Conservation (phyloP, 2,113 vertebrate genomes). For the Varanus salvator region DNA sequence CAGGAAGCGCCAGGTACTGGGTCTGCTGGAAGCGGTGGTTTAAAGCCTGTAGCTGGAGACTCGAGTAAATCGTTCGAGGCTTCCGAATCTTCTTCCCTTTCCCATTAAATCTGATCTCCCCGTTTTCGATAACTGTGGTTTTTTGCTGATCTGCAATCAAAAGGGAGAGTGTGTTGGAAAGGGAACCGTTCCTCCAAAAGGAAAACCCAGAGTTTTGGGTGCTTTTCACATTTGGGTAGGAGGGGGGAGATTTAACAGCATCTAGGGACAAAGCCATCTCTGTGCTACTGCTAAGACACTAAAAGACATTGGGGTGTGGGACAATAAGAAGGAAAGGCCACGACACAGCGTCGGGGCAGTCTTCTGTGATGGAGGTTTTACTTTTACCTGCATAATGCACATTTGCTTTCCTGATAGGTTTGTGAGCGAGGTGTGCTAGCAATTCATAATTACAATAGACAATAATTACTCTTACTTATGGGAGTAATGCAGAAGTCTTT, state of each 20-base stretch:
- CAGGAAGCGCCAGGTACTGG: constrained; percentile 97
- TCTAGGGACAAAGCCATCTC: neutral
- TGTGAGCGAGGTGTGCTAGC: neutral
- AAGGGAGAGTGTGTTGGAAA: constrained; percentile 45
- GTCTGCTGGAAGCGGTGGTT: constrained; percentile 99
- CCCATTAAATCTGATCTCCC: constrained; percentile 98
- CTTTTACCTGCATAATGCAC: neutral
- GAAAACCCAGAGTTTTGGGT: neutral
- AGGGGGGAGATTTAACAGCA: neutral
- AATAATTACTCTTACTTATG: neutral
- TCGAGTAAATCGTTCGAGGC: constrained; percentile 98
- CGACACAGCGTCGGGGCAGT: neutral
- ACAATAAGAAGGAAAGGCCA: neutral
- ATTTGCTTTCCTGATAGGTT: neutral
- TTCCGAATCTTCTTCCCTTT: constrained; percentile 99
- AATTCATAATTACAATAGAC: neutral
- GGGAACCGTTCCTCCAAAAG: neutral
- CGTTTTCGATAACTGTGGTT: constrained; percentile 99
- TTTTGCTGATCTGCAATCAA: constrained; percentile 98
- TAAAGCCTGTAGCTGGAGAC: constrained; percentile 97
- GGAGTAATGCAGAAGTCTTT: neutral
- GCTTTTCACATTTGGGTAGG: neutral
- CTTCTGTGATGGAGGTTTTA: neutral
- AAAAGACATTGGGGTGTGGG: neutral
- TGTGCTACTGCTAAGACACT: neutral